Evolutionary conservation across 2,113 vertebrate species (phyloP), one percentile per base, ranked within the genome.

Genomic region (Narcine bancroftii): DNA sequence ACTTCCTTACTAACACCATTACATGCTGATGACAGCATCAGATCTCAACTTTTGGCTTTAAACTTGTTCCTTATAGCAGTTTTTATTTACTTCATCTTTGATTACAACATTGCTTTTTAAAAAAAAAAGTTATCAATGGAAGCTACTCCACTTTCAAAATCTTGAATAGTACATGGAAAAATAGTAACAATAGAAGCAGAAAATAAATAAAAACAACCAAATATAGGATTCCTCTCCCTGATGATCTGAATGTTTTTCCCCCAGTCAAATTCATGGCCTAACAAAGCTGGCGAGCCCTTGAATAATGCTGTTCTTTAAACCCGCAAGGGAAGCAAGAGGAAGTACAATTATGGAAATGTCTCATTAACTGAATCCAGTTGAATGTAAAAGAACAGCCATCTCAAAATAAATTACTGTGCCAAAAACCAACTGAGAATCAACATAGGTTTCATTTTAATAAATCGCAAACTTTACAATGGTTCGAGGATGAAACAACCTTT

Each of bases 381-480:
- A 91, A 63, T 66, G 29, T 91, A 71, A 91, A 69, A 69, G 42
- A 65, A 91, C 60, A 91, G n/a, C 65, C 4, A 69, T 91, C 10
- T 29, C 63, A 42, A 36, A 91, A 91, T 24, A 29, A 63, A 83
- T 47, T 2, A 91, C 45, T 15, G 21, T 47, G 39, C 65, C 89
- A 69, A 91, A 91, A 91, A 13, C 65, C 47, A 63, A 91, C 21
- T 66, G 39, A 66, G n/a, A 39, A 5, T 66, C 19, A 89, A 36
- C 5, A 71, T 19, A 39, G 45, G 36, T 17, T 39, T 47, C 26
- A 47, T 91, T 91, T 47, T 65, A 69, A 87, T 45, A 29, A n/a
- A 69, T 91, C 45, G 53, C 39, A 45, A 42, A 45, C 26, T 71
- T 91, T 87, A 19, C 21, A 87, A 81, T 29, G 21, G 81, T 60